A percentile compares a stretch with the other conserved stretches of the same genome.
Conservation (phyloP, 2,113 vertebrate species). For the Pollachius pollachius region DNA sequence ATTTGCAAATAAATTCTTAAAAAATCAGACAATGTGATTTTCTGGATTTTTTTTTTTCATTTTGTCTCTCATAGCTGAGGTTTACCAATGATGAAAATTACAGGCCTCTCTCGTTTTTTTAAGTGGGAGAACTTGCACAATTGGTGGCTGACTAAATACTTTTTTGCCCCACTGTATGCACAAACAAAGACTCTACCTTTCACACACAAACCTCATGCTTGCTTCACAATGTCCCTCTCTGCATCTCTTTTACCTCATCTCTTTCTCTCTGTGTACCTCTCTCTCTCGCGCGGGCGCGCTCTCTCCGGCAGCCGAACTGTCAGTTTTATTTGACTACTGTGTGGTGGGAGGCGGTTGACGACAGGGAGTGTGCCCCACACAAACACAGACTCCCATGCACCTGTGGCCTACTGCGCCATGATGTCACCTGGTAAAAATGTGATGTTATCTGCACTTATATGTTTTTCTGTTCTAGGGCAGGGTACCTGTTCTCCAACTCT, state of each 20-base stretch:
- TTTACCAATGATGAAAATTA: no score
- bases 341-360: no score
- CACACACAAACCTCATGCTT: not conserved
- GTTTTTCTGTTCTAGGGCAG: no score
- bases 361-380: not conserved
- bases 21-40: no score
- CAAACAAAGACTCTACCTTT: not conserved
- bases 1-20: no score
- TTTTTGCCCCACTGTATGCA: no score
- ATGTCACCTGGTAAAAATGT: conserved; percentile 2
- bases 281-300: not conserved
- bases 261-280: not conserved
- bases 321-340: not conserved
- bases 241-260: not conserved
- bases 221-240: not conserved
- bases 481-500: no score
- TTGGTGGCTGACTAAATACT: no score
- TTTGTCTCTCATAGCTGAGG: no score
- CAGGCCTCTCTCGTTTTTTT: no score
- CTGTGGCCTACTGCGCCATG: not conserved
- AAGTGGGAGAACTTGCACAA: no score
- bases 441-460: not conserved
- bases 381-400: not conserved
- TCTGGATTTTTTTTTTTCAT: no score
- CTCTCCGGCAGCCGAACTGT: not conserved